Evolutionary conservation across 2,797 vertebrate species (phyloP).

Genomic region (Australoheros facetus): DNA sequence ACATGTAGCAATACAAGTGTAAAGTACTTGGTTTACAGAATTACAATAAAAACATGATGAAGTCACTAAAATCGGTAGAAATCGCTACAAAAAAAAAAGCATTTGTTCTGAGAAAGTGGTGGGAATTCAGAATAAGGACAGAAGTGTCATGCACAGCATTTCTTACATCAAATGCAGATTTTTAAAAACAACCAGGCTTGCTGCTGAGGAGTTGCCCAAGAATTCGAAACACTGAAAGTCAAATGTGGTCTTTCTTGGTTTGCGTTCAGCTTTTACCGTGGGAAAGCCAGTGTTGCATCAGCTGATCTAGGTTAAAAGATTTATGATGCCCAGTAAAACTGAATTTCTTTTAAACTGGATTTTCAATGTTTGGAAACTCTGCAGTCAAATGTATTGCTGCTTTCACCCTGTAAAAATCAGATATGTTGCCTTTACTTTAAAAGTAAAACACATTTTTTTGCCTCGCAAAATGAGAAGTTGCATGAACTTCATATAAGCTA

Average conservation of each 20-base stretch:
- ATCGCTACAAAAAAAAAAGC: neutral
- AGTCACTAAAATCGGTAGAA: neutral
- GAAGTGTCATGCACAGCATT: neutral
- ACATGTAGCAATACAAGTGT: neutral
- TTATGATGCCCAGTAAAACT: neutral
- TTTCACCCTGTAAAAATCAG: neutral
- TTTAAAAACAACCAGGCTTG: neutral
- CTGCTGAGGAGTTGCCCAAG: neutral
- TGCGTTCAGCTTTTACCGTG: neutral
- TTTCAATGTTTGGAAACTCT: neutral
- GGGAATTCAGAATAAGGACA: neutral
- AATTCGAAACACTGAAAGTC: conserved; percentile 23
- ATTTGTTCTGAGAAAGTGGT: neutral
- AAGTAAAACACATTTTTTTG: too few relatives aligned
- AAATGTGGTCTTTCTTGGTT: neutral
- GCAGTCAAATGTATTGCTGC: neutral
- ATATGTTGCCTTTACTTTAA: neutral
- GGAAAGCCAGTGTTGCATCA: neutral
- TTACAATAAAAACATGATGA: neutral
- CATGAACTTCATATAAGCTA: too few relatives aligned
- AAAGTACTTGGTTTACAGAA: neutral
- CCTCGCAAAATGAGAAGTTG: too few relatives aligned
- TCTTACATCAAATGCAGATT: neutral
- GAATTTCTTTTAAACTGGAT: neutral
- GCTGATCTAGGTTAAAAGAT: neutral